phyloP scores from a whole-genome alignment of 2,113 vertebrate species.

The Aegotheles bennettii region DNA sequence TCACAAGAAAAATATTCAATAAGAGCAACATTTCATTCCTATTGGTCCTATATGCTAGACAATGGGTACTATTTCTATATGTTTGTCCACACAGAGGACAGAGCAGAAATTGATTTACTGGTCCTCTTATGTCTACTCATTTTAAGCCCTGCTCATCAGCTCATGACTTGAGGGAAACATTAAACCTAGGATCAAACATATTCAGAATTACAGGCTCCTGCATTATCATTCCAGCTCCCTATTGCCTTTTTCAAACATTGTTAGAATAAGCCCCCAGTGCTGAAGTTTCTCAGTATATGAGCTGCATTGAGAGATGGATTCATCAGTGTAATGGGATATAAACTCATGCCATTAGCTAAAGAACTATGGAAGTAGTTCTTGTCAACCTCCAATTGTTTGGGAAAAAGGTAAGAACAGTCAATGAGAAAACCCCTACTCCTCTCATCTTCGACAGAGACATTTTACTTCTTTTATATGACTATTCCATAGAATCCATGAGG shows the following conservation, averaged over 20 bases:
- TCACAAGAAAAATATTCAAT: neutral
- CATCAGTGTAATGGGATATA: conserved; percentile 30
- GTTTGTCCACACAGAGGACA: neutral
- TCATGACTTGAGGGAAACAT: neutral
- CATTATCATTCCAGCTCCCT: conserved; percentile 44
- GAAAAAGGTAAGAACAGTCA: neutral
- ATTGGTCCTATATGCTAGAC: neutral
- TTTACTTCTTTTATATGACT: neutral
- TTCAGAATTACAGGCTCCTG: conserved; percentile 28
- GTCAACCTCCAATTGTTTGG: conserved; percentile 15
- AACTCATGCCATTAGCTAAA: conserved; percentile 18
- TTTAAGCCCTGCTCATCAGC: neutral
- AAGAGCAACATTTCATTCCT: neutral
- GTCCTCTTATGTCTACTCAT: neutral
- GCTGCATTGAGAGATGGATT: conserved; percentile 44
- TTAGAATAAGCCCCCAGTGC: conserved; percentile 37
- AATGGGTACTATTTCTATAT: neutral
- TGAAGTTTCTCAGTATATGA: neutral
- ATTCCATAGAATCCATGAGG: neutral
- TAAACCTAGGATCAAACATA: conserved; percentile 41
- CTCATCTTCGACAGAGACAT: neutral
- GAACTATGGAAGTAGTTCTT: conserved; percentile 29
- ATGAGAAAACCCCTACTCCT: neutral
- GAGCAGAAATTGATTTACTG: neutral
- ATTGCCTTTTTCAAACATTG: conserved; percentile 19